Conservation (phyloP, 2,113 vertebrate species). For the Anhinga anhinga region DNA sequence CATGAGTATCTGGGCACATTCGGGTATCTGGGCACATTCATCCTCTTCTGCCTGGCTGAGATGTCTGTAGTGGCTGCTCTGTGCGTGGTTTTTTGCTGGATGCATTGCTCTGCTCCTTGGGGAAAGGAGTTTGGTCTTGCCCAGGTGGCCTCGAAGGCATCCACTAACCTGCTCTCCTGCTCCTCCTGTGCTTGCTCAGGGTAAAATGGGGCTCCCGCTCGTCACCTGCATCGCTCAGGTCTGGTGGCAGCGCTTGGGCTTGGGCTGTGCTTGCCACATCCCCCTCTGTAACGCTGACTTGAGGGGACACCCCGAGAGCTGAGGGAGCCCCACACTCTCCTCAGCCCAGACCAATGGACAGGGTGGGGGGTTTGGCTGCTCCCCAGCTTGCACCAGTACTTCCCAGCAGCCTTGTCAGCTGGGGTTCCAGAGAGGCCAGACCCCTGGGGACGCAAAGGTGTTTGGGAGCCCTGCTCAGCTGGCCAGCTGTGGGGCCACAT, state of each 20-base stretch:
- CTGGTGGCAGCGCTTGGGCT: background rate
- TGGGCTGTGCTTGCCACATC: background rate
- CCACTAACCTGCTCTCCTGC: background rate
- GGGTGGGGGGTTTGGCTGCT: background rate
- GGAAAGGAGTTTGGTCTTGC: background rate
- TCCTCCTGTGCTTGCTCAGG: background rate
- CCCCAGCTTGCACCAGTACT: background rate
- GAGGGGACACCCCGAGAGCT: background rate
- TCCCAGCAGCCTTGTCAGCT: background rate
- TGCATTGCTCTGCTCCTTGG: background rate
- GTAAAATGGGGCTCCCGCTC: background rate
- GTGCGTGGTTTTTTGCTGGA: background rate
- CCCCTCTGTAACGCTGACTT: background rate
- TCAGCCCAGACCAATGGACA: background rate
- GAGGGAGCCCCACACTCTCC: fast-evolving
- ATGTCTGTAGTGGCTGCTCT: background rate
- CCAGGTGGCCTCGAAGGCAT: fast-evolving
- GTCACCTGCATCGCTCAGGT: background rate
- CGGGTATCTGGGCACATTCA: background rate
- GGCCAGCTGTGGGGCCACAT: background rate
- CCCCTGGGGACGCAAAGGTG: background rate
- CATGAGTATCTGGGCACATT: background rate
- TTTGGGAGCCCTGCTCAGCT: background rate
- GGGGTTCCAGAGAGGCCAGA: background rate
- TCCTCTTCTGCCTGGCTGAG: background rate